Percentiles rank a stretch among this genome's conserved stretches.
These are phyloP conservation scores for Eupeodes latifasciatus DNA, from an alignment of 2,888 invertebrate genomes.

Conservation along the genomic window DNA sequence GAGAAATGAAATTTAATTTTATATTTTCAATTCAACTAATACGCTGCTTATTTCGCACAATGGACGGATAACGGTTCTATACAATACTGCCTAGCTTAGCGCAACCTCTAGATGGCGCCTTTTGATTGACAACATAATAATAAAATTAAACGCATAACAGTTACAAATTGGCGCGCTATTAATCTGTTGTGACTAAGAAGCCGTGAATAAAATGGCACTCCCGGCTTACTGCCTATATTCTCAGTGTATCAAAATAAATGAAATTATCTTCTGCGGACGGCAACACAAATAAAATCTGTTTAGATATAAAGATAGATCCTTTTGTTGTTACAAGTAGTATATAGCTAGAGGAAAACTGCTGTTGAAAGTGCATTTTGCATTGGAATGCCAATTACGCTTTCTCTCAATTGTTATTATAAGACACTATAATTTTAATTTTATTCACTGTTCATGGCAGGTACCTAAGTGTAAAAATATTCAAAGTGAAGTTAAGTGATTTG, in stretches of 20 bases:
- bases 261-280: not conserved
- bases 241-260: constrained; percentile 18
- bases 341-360: constrained; percentile 23
- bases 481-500: constrained; percentile 44
- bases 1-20: constrained; percentile 54
- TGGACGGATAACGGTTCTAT: constrained; percentile 16
- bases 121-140: constrained; percentile 49
- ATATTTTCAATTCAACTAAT: constrained; percentile 2
- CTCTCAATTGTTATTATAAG: constrained; percentile 60
- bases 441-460: constrained; percentile 5
- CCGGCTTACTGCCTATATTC: constrained; percentile 17
- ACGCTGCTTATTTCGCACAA: constrained; percentile 17
- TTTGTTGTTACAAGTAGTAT: constrained; percentile 5
- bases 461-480: not conserved
- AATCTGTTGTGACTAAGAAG: constrained; percentile 32
- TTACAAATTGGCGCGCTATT: constrained; percentile 50
- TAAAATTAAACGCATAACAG: constrained; percentile 38
- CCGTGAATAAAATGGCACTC: constrained; percentile 11
- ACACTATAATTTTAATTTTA: constrained; percentile 21
- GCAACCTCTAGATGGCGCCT: constrained; percentile 6
- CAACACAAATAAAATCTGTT: not conserved
- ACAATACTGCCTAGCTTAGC: not conserved
- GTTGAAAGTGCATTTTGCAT: constrained; percentile 40
- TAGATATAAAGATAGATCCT: not conserved
- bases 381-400: constrained; percentile 66